Evolutionary conservation across 2,113 vertebrate species (phyloP).

Genomic region (Diglossa brunneiventris): DNA sequence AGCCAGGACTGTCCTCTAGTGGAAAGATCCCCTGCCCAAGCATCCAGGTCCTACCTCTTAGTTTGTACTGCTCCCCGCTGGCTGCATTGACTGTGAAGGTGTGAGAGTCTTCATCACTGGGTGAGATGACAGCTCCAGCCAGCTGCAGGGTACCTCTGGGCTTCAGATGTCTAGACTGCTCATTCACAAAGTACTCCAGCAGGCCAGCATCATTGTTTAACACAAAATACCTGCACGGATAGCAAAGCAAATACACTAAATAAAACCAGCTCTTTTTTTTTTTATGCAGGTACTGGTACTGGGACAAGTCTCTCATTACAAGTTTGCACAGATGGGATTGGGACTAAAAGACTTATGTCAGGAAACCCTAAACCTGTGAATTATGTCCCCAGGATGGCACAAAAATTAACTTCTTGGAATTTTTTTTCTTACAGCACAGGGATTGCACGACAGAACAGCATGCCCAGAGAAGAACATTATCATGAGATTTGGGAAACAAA

Average conservation of each 20-base stretch:
- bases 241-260: not conserved
- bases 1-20: constrained; percentile 36
- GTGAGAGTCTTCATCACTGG: constrained; percentile 96
- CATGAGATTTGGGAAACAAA: not conserved
- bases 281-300: too few relatives aligned
- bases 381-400: not conserved
- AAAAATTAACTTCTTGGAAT: not conserved
- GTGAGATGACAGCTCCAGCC: constrained; percentile 95
- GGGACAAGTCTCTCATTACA: not conserved
- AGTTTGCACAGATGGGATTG: not conserved
- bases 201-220: constrained; percentile 93
- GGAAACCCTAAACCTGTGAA: not conserved
- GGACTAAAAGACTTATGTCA: not conserved
- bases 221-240: constrained; percentile 88
- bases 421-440: not conserved
- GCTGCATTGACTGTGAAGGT: constrained; percentile 97
- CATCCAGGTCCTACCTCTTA: constrained; percentile 81
- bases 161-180: constrained; percentile 91
- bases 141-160: constrained; percentile 92
- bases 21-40: not conserved
- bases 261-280: not conserved
- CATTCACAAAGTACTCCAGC: constrained; percentile 98
- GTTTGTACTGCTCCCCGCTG: constrained; percentile 97
- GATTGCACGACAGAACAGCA: not conserved
- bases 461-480: not conserved